Evolutionary conservation across 2,797 vertebrate species (phyloP), one percentile per base, ranked within the genome.

Genomic region (Sebastes steindachneri): DNA sequence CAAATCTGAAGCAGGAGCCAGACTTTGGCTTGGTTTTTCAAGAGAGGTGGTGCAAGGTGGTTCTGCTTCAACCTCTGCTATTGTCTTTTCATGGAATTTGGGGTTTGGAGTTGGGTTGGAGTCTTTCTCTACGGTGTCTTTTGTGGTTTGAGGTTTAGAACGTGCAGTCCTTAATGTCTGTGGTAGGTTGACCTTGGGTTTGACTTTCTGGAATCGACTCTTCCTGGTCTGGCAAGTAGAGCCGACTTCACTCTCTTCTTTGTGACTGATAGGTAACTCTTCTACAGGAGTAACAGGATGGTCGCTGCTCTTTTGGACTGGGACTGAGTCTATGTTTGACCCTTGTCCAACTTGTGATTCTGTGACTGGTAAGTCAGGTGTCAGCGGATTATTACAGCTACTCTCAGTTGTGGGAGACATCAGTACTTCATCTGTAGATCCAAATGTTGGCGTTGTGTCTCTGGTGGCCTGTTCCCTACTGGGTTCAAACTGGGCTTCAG

Each of bases 401-500:
- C 19, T 57, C 8, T 85, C 41, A 29, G 21, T 7, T 48, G 73
- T 62, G 26, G 1, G 5, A 48, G 51, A 66, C 5, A n/a, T 6
- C 23, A n/a, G 10, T 33, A 29, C 23, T 54, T 86, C 73, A 23
- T 76, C 35, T 41, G 59, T 58, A 14, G 54, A 58, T 12, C 65
- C 28, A 25, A 58, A 33, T 54, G 62, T 7, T 41, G 62, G 25
- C 25, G 1, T 51, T 9, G n/a, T 7, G 23, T 77, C 48, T 68
- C 2, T 73, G 1, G 21, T 64, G 17, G 15, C 3, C 57, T 73
- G 57, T 12, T 64, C 68, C 1, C 71, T 28, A 29, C 80, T 90
- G 21, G 86, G 69, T 77, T 87, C 89, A 83, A 62, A 79, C 77
- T 83, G 81, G 29, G 60, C 73, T 78, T 88, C 88, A 53, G 83